Percentiles rank a stretch among this genome's conserved stretches.
Conservation (phyloP, 2,797 vertebrate genomes). For the Gymnothorax reevesii region DNA sequence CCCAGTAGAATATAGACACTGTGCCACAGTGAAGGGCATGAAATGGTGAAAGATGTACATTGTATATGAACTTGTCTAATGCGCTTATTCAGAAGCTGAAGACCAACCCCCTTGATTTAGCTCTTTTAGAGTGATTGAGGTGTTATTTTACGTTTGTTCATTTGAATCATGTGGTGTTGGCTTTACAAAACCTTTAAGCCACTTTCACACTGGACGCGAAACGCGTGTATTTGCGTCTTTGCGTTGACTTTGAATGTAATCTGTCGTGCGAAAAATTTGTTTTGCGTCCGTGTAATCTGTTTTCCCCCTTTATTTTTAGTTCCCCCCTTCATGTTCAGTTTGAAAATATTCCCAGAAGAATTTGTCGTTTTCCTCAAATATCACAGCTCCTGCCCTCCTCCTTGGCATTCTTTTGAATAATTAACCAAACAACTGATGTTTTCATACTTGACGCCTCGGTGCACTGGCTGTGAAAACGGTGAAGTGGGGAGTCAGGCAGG, state of each 20-base stretch:
- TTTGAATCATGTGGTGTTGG: neutral
- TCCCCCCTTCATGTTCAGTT: neutral
- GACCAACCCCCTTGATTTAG: neutral
- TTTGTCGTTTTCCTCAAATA: neutral
- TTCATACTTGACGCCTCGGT: neutral
- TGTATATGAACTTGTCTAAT: neutral
- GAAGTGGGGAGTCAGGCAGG: neutral
- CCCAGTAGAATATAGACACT: neutral
- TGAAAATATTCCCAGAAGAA: neutral
- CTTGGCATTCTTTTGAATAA: conserved; percentile 27
- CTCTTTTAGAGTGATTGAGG: neutral
- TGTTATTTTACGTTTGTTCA: neutral
- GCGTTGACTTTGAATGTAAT: too few relatives aligned
- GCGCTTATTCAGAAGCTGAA: neutral
- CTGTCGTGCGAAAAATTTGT: too few relatives aligned
- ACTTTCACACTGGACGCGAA: too few relatives aligned
- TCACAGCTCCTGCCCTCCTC: neutral
- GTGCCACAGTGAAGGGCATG: neutral
- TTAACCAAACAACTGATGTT: conserved; percentile 4
- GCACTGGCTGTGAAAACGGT: neutral
- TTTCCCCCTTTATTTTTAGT: neutral
- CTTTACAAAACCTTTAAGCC: neutral
- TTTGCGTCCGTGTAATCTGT: neutral
- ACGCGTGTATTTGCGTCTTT: too few relatives aligned
- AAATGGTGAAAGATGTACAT: neutral